These are phyloP conservation scores for Nymphicus hollandicus DNA, from an alignment of 2,113 vertebrate genomes.

Conservation along the genomic window DNA sequence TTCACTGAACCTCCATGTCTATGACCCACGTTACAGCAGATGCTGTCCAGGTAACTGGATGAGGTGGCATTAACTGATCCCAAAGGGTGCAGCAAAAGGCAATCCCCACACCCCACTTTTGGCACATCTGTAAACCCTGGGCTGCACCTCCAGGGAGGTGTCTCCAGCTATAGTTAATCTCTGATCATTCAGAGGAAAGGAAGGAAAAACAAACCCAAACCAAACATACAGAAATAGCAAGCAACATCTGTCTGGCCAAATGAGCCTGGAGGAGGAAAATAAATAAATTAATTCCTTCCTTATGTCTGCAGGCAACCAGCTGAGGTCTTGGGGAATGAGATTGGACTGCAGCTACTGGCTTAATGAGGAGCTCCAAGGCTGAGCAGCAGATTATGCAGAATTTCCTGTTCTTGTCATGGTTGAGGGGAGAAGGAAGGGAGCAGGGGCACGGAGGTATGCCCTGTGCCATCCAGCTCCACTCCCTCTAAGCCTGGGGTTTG, in stretches of 20 bases:
- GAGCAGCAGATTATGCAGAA: background rate
- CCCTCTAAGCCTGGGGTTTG: background rate
- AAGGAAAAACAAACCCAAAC: background rate
- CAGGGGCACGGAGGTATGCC: background rate
- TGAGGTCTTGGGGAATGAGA: background rate
- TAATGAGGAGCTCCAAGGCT: background rate
- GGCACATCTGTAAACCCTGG: background rate
- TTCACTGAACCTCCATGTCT: fast-evolving
- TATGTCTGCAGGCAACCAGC: background rate
- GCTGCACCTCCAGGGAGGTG: background rate
- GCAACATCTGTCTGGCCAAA: background rate
- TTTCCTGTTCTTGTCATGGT: background rate
- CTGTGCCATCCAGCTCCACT: background rate
- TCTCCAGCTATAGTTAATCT: background rate
- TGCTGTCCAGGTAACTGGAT: background rate
- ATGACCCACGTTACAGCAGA: background rate
- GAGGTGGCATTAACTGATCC: background rate
- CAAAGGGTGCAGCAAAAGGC: background rate
- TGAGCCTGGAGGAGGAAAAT: background rate
- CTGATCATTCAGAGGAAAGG: background rate
- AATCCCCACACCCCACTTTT: background rate
- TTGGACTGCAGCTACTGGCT: background rate
- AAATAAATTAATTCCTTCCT: constrained; percentile 11
- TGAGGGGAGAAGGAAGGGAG: background rate
- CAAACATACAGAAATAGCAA: background rate